Conservation (phyloP, 2,113 vertebrate species). For the Corythaixoides concolor region DNA sequence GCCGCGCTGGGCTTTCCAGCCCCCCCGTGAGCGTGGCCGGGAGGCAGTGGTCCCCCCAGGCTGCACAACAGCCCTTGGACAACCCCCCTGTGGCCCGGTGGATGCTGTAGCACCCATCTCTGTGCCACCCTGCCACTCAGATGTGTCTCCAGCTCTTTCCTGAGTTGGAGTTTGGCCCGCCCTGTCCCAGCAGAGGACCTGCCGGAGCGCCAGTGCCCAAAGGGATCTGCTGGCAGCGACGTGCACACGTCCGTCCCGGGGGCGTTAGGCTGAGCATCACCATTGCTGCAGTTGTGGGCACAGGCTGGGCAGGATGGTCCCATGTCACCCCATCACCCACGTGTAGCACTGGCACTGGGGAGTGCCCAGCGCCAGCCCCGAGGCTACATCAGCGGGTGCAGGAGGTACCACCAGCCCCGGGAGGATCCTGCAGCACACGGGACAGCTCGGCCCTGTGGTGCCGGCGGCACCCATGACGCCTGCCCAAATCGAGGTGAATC, state of each 20-base stretch:
- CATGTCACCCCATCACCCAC: not conserved
- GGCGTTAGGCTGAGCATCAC: not conserved
- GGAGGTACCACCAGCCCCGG: not conserved
- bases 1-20: not conserved
- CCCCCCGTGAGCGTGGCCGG: accelerated
- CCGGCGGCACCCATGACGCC: not conserved
- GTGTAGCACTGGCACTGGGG: accelerated
- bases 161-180: accelerated
- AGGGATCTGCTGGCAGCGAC: not conserved
- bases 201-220: not conserved
- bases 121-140: not conserved
- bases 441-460: accelerated
- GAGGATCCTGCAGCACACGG: not conserved
- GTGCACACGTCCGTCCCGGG: accelerated
- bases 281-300: not conserved
- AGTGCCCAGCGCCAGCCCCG: not conserved
- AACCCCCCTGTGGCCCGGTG: accelerated
- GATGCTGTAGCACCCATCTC: not conserved
- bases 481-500: accelerated
- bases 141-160: not conserved
- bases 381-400: not conserved
- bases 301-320: not conserved
- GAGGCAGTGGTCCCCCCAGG: not conserved
- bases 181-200: not conserved
- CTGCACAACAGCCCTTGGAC: not conserved